Evolutionary conservation across 1,140 invertebrate species (phyloP).

Genomic region (Drosophila rhopaloa): DNA sequence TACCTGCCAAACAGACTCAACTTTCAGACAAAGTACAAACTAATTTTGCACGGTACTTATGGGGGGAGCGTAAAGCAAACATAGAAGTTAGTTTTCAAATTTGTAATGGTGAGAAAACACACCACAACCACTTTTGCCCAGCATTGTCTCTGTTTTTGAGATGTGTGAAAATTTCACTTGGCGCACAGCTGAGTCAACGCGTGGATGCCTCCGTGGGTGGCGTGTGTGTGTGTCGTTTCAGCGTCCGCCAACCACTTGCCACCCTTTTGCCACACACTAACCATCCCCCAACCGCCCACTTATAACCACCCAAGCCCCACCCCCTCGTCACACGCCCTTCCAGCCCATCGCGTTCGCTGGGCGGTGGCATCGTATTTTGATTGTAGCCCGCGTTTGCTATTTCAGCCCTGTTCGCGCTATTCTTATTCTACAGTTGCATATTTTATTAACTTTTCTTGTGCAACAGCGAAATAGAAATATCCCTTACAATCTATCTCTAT

Average conservation of each 20-base stretch:
- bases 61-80: conserved; percentile 31
- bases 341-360: conserved; percentile 8
- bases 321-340: background rate
- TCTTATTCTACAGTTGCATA: conserved; percentile 49
- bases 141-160: background rate
- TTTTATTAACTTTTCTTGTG: conserved; percentile 43
- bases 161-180: conserved; percentile 57
- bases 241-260: background rate
- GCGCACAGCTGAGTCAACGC: conserved; percentile 54
- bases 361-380: conserved; percentile 48
- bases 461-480: conserved; percentile 10
- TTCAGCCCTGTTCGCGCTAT: conserved; percentile 15
- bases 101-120: conserved; percentile 17
- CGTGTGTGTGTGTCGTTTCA: background rate
- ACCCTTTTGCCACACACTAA: background rate
- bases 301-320: background rate
- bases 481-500: background rate
- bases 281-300: background rate
- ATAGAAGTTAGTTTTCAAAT: conserved; percentile 53
- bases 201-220: background rate
- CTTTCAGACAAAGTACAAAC: background rate
- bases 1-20: conserved; percentile 10
- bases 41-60: conserved; percentile 35
- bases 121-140: background rate
- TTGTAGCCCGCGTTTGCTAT: conserved; percentile 47